Evolutionary conservation across 2,113 vertebrate genomes (phyloP), one percentile per base, ranked within the genome.

Genomic region (Antechinus stuartii): DNA sequence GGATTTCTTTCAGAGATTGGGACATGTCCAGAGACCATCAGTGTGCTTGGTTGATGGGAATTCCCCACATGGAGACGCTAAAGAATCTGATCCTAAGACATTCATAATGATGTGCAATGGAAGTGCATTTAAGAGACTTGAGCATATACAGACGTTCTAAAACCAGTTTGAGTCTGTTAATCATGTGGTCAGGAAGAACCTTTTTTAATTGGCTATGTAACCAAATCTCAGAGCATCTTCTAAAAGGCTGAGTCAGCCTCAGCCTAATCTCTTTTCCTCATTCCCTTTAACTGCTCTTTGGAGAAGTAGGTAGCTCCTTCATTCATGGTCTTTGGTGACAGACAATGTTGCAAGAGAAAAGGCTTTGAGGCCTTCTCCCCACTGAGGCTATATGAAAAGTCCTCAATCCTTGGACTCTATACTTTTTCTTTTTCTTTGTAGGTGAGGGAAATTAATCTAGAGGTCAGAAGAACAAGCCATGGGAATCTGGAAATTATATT

Each of bases 1-100:
- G 84, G 30, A 56, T 94, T 92, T 95, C 61, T 52, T 92, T 56
- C 93, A n/a, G 26, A 30, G 90, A 55, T 19, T 84, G n/a, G 35
- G 68, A n/a, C 16, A 84, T 42, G n/a, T 42, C n/a, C 68, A 84
- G 68, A 42, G 68, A 42, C 8, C 1, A 22, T 23, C 68, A 42
- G 1, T 2, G n/a, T 84, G 68, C n/a, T 84, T 84, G 35, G n/a
- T 16, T 23, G 19, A 84, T 84, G 16, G n/a, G 42, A 84, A 84
- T 84, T 84, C n/a, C n/a, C 19, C 68, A 84, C 16, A 23, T 42
- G 35, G 68, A 84, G 7, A 84, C 10, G 7, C 68, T 84, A 19
- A 84, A 6, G 19, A 42, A n/a, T 23, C 68, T 22, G 19, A 42
- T 8, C 35, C 68, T 22, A 84, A 2, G 68, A 23, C 7, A 42